Evolutionary conservation across 2,888 invertebrate genomes (phyloP), one percentile per base, ranked within the genome.

Genomic region (Euzophera pinguis): DNA sequence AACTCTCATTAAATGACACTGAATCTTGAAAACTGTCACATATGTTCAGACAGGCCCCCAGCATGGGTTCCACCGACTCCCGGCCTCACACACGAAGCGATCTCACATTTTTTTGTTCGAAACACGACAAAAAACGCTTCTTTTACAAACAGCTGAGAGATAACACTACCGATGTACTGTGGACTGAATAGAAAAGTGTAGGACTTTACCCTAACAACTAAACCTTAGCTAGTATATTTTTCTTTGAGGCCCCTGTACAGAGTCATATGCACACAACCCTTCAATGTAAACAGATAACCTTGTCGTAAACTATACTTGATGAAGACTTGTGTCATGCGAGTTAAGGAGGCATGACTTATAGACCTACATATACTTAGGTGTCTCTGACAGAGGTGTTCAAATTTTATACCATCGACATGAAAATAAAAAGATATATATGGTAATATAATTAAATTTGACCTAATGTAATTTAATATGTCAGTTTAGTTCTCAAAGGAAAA

Each of bases 81-180:
- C 10, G 8, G 10, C 7, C 84, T 78, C 84, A 83, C 81, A 14
- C 45, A 71, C 82, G 72, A 71, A 63, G 78, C 64, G 67, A 73
- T 72, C 77, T 69, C 65, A 65, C 66, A 52, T 77, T 86, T 84
- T 84, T 84, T 84, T 68, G 68, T 39, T 27, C 53, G 35, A 47
- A 50, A 50, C 37, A 50, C 50, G 62, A 58, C 62, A 72, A 78
- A 82, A 81, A 81, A 73, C 53, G 64, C 53, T 71, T 63, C 68
- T 68, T 74, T 67, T 66, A 75, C 76, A 77, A 82, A 82, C 84
- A 84, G 84, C 84, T 84, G 84, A 85, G 80, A 65, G 73, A 78
- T 71, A 75, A 73, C 66, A 42, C 57, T 53, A 51, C 43, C 16
- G 32, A 29, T 10, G 32, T 10, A 6, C 27, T n/a, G 13, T 7